Conservation (phyloP, 2,113 vertebrate genomes). For the Daubentonia madagascariensis region DNA sequence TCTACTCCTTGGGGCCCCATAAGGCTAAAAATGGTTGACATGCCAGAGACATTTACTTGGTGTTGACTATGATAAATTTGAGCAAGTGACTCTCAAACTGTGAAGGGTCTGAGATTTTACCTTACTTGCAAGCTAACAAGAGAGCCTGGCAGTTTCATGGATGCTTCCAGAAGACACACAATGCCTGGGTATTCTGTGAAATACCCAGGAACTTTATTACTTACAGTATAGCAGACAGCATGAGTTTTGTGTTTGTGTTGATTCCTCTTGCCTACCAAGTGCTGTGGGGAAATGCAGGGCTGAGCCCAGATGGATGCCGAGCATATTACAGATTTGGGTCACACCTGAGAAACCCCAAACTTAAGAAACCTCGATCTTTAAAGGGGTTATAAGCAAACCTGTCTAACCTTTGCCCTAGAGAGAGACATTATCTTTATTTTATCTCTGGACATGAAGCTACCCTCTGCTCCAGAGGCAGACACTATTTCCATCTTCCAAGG, state of each 20-base stretch:
- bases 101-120: background rate
- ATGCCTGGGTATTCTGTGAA: background rate
- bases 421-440: background rate
- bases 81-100: background rate
- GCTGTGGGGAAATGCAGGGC: background rate
- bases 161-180: background rate
- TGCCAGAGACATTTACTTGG: background rate
- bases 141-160: background rate
- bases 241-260: background rate
- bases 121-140: background rate
- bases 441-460: background rate
- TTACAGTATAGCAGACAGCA: background rate
- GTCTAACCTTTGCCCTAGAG: background rate
- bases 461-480: background rate
- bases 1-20: background rate
- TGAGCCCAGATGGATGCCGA: background rate
- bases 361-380: background rate
- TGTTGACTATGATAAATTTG: background rate
- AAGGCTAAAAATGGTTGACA: background rate
- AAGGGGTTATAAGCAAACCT: background rate
- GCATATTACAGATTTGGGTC: background rate
- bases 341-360: background rate
- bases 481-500: background rate
- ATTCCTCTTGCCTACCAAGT: background rate
- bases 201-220: background rate